These are phyloP conservation scores for Hydrolagus colliei DNA, from an alignment of 2,797 vertebrate species.

Conservation along the genomic window DNA sequence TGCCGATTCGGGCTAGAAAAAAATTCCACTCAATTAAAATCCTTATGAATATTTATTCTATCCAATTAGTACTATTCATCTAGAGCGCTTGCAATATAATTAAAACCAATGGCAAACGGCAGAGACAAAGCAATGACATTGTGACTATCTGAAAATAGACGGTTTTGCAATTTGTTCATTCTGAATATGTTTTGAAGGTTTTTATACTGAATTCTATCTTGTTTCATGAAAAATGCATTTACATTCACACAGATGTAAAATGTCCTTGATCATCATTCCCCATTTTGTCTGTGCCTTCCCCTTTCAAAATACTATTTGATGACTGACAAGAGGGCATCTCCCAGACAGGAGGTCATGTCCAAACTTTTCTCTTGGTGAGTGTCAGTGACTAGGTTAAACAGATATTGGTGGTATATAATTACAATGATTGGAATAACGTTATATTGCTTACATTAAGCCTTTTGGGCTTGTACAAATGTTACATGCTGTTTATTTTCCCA, in stretches of 20 bases:
- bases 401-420: background rate
- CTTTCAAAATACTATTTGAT: background rate
- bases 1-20: background rate
- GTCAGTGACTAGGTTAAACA: background rate
- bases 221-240: background rate
- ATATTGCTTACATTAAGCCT: background rate
- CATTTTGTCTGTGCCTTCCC: background rate
- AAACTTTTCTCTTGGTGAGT: background rate
- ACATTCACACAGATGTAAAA: background rate
- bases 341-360: background rate
- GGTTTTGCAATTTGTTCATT: background rate
- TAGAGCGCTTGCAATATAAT: background rate
- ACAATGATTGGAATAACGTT: background rate
- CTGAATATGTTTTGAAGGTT: background rate
- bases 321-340: background rate
- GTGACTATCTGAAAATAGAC: background rate
- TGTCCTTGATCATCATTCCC: background rate
- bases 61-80: background rate
- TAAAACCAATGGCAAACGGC: background rate
- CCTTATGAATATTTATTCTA: background rate
- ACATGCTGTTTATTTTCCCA: conserved; percentile 2
- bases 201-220: background rate
- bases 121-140: background rate
- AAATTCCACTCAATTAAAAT: background rate
- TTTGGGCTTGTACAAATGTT: background rate